Base-by-base conservation (phyloP, 2,888 invertebrate genomes). In the Andrena flavipes region DNA sequence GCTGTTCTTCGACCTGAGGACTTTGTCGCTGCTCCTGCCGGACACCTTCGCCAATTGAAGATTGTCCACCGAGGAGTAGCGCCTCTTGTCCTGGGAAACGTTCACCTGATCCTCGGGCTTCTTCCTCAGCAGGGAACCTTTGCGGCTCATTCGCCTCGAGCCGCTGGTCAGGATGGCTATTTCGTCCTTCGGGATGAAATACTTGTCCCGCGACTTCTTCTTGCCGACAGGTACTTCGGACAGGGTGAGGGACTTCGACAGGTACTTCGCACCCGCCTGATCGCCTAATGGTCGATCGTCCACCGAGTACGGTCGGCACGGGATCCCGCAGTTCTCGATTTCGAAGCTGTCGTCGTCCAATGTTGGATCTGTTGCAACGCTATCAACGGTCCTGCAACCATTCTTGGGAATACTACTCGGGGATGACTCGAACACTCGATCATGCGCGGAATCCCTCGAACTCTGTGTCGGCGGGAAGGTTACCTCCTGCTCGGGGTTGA, bases 31-130 rank as follows among this genome's bases (percentile, higher is more conserved):
- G 49, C 76, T 84, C 73, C 76, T 91, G 74, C 74, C 76, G 30
- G 87, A 86, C 26, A 80, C 70, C 48, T 89, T 90, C 2, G 90
- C 88, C 54, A 88, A 81, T 63, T 91, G 93, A n/a, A 94, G 89
- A 86, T 93, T 93, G 35, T 94, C 94, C 7, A 92, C 94, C 0
- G 93, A 94, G 0, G 93, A 92, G 65, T 92, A 94, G 1, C 93
- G 85, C 29, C 93, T 82, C 29, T 92, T 93, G 7, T 92, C 91
- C 26, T 90, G 92, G 0, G 84, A 65, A 16, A 64, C 86, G 30
- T 80, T 85, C 1, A 72, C 76, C 0, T 68, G 33, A 26, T 82
- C 80, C 2, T 82, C 82, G 29, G 73, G 75, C 35, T 89, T 91
- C 26, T 89, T 92, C 16, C 89, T 90, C 3, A 89, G 79, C 49